Conservation (phyloP, 2,797 vertebrate genomes). For the Periparus ater region DNA sequence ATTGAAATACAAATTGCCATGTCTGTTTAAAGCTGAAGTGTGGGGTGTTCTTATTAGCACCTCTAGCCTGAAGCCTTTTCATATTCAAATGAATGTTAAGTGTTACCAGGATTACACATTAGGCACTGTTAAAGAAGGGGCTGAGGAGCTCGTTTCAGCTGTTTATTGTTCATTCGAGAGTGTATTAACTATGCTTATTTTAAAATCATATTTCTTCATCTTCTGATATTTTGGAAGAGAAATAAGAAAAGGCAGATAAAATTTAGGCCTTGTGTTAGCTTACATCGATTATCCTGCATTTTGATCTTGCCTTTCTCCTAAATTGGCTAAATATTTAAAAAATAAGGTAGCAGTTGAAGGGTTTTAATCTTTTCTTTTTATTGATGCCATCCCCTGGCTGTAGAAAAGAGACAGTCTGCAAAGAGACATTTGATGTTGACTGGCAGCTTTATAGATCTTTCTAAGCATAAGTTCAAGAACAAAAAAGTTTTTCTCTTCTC, state of each 20-base stretch:
- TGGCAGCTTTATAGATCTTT: neutral
- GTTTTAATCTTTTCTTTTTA: neutral
- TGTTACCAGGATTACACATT: slow-evolving; percentile 20
- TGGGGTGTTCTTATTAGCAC: slow-evolving; percentile 52
- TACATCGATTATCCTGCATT: neutral
- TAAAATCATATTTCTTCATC: slow-evolving; percentile 23
- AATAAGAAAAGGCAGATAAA: neutral
- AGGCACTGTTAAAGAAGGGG: neutral
- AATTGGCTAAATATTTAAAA: neutral
- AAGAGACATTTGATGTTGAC: neutral
- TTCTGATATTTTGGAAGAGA: neutral
- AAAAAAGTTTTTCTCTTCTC: neutral
- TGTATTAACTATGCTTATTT: slow-evolving; percentile 9
- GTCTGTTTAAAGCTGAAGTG: slow-evolving; percentile 47
- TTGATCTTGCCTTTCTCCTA: slow-evolving; percentile 10
- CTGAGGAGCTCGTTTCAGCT: slow-evolving; percentile 27
- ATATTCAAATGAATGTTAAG: slow-evolving; percentile 68
- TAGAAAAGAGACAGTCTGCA: slow-evolving; percentile 3
- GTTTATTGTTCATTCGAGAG: slow-evolving; percentile 21
- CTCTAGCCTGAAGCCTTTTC: slow-evolving; percentile 60
- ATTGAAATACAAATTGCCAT: slow-evolving; percentile 65
- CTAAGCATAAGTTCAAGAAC: neutral
- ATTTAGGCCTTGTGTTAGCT: neutral
- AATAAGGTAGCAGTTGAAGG: neutral
- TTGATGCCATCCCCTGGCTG: neutral